These are phyloP conservation scores for Erebia ligea DNA, from an alignment of 2,888 invertebrate species.

Conservation along the genomic window DNA sequence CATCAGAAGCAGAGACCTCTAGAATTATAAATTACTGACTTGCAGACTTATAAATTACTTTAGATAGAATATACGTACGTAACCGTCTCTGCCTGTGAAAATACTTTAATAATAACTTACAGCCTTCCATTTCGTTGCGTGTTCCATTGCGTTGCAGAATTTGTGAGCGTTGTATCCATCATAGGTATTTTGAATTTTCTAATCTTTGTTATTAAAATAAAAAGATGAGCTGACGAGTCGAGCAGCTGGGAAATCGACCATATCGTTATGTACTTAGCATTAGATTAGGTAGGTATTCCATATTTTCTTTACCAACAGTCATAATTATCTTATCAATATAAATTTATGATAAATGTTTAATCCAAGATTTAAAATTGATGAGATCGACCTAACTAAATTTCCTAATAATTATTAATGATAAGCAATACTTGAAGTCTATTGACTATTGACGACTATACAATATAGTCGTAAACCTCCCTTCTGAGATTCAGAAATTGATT, in stretches of 20 bases:
- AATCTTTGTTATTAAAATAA: background rate
- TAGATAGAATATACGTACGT: no score
- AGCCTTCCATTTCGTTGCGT: conserved; percentile 15
- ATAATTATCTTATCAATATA: conserved; percentile 30
- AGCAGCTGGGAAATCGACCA: background rate
- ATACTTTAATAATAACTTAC: conserved; percentile 23
- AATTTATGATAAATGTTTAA: conserved; percentile 37
- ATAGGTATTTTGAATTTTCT: background rate
- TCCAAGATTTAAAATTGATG: conserved; percentile 33
- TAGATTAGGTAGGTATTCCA: background rate
- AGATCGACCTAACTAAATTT: conserved; percentile 4
- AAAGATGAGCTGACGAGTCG: background rate
- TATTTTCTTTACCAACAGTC: conserved; percentile 18
- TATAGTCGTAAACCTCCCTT: no score
- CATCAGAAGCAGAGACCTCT: no score
- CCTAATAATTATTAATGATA: conserved; percentile 8
- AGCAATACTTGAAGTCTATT: background rate
- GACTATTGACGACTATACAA: no score
- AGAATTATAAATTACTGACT: no score
- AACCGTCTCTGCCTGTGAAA: background rate
- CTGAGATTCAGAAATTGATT: no score
- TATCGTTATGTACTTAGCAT: background rate
- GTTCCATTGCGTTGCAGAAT: conserved; percentile 14
- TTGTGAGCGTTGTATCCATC: conserved; percentile 32
- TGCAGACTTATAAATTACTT: no score